These are phyloP conservation scores for Thunnus thynnus DNA, from an alignment of 2,113 vertebrate genomes.

Conservation along the genomic window DNA sequence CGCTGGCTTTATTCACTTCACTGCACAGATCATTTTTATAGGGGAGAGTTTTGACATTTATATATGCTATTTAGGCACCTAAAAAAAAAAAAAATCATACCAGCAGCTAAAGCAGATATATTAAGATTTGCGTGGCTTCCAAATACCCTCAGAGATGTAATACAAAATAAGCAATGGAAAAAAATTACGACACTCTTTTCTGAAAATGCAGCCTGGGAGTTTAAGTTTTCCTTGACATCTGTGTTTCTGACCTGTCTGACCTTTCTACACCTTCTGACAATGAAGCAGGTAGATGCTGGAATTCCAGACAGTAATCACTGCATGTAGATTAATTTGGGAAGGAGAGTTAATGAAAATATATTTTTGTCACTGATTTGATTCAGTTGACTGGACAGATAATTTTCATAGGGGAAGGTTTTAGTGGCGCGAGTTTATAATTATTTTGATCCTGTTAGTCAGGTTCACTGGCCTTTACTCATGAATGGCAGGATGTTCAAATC, in stretches of 20 bases:
- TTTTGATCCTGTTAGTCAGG: conserved; percentile 46
- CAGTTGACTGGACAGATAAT: conserved; percentile 21
- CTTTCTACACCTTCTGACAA: conserved; percentile 37
- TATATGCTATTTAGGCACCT: no score
- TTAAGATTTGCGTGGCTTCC: no score
- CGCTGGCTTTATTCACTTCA: no score
- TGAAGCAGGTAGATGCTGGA: neutral
- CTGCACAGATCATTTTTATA: no score
- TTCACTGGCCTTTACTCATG: conserved; percentile 52
- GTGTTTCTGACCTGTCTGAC: conserved; percentile 53
- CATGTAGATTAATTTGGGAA: neutral
- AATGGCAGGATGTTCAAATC: conserved; percentile 44
- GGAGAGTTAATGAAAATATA: conserved; percentile 20
- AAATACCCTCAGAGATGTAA: no score
- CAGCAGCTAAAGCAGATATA: no score
- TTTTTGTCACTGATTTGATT: conserved; percentile 7
- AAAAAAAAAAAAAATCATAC: no score
- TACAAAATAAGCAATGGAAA: neutral
- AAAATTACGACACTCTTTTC: neutral
- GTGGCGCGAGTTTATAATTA: conserved; percentile 46
- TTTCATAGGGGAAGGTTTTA: conserved; percentile 21
- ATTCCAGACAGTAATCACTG: neutral
- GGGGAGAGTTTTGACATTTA: no score
- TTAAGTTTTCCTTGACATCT: neutral
- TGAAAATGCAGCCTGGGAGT: neutral